A percentile compares a stretch with the other conserved stretches of the same genome.
phyloP scores from a whole-genome alignment of 2,113 vertebrate genomes.

The Astatoreochromis straeleni region DNA sequence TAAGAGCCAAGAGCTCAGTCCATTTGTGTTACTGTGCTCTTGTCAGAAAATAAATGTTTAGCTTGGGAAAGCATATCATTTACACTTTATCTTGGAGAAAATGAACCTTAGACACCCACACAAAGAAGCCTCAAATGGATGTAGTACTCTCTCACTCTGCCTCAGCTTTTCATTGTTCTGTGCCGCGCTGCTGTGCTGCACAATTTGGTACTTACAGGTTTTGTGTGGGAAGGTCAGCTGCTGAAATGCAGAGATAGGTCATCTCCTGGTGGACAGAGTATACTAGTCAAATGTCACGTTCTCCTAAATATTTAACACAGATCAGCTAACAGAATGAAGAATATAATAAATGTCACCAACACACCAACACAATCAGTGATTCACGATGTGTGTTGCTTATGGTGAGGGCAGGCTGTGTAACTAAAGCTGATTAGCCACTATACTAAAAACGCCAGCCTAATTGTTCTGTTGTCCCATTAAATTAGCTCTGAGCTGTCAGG shows the following conservation, averaged over 20 bases:
- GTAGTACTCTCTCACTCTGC: not conserved
- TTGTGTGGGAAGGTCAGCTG: conserved; percentile 88
- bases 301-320: not conserved
- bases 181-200: not conserved
- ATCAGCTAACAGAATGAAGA: not conserved
- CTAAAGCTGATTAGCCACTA: not conserved
- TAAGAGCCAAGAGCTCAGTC: not conserved
- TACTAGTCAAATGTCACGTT: not conserved
- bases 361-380: not conserved
- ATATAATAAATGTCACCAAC: not conserved
- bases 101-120: conserved; percentile 43
- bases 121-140: conserved; percentile 8
- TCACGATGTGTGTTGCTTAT: not conserved
- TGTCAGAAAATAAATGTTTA: not conserved
- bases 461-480: not conserved
- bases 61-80: conserved; percentile 37
- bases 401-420: not conserved
- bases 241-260: conserved; percentile 94
- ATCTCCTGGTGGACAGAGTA: conserved; percentile 77
- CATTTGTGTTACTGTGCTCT: not conserved
- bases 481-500: not conserved
- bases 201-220: conserved; percentile 84
- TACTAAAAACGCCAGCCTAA: not conserved
- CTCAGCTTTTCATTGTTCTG: conserved; percentile 5
- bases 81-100: conserved; percentile 25